Evolutionary conservation across 2,113 vertebrate species (phyloP).

Genomic region (Hippopotamus amphibius): DNA sequence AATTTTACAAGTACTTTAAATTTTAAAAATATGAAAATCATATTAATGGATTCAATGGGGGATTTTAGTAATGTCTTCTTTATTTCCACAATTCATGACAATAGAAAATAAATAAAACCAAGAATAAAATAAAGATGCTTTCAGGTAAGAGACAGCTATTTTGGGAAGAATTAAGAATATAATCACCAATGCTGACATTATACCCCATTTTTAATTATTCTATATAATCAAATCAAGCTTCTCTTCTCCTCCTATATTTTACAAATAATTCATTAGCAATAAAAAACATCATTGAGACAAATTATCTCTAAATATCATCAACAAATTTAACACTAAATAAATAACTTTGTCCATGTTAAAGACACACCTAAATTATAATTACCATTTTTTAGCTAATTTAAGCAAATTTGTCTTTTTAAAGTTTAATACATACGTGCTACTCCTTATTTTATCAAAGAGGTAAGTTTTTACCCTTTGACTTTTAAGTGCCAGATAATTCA

Average conservation of each 20-base stretch:
- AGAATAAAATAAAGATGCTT: background rate
- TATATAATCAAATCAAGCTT: background rate
- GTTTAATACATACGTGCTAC: background rate
- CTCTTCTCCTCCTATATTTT: slow-evolving; percentile 8
- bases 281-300: slow-evolving; percentile 12
- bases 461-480: background rate
- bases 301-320: background rate
- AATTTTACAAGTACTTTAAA: slow-evolving; percentile 42
- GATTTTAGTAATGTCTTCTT: background rate
- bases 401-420: background rate
- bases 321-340: slow-evolving; percentile 22
- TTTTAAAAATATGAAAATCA: background rate
- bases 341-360: background rate
- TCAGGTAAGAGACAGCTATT: background rate
- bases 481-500: slow-evolving; percentile 5
- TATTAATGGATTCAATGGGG: background rate
- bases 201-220: background rate
- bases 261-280: slow-evolving; percentile 32
- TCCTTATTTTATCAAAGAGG: background rate
- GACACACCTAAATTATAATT: slow-evolving; percentile 32
- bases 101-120: background rate
- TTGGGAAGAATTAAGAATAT: background rate
- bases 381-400: background rate
- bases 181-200: background rate
- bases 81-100: background rate